Evolutionary conservation across 2,888 invertebrate species (phyloP), one percentile per base, ranked within the genome.

Genomic region (Keiferia lycopersicella): DNA sequence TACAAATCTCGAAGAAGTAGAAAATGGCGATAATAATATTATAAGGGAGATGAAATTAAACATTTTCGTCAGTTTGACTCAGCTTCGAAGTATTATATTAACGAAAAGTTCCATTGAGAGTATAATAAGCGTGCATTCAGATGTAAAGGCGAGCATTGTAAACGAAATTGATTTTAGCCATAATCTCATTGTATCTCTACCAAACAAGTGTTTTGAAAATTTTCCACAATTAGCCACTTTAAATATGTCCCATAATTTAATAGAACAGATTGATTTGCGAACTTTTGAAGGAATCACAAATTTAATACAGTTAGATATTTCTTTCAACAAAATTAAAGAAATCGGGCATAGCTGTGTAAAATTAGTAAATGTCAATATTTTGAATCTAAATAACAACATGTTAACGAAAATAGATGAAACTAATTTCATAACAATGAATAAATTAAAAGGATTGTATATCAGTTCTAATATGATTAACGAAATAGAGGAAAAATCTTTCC

Each of bases 401-500:
- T n/a, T 34, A 34, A 16, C 34, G n/a, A 16, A 12, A 34, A 34
- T 56, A 3, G 34, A n/a, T 10, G 56, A 34, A n/a, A 16, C 34
- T 8, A 56, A 56, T 34, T 56, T 56, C n/a, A 34, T 30, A 56
- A 30, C 30, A 16, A 16, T 34, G 16, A 16, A 14, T 16, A 34
- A 56, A 16, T 34, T 56, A 34, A 0, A 56, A 26, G 14, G 10
- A 16, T 34, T 56, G 11, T 14, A 16, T 16, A 1, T 56, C 6
- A 56, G n/a, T 34, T 56, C n/a, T n/a, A 56, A 56, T 16, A 26
- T 34, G 6, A n/a, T 56, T 11, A 34, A 6, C 12, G n/a, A 6
- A 16, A 16, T 56, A 34, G 56, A 56, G 16, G 56, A 56, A 16
- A 16, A 56, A n/a, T 30, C 56, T 16, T 56, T 56, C 22, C 56